Conservation (phyloP, 2,797 vertebrate genomes). For the Tapirus indicus region DNA sequence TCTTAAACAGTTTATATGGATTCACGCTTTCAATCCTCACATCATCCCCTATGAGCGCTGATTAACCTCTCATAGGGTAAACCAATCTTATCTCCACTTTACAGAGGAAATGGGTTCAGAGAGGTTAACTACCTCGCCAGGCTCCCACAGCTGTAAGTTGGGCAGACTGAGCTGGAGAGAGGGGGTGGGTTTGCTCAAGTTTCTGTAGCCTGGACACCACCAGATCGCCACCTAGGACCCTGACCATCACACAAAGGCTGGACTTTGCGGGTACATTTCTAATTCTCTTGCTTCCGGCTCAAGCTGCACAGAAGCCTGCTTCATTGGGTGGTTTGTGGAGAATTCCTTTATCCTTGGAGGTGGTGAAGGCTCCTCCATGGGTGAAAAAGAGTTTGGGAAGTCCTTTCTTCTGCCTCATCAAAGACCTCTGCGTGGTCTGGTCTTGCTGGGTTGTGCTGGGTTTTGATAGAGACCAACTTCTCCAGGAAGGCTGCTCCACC, state of each 20-base stretch:
- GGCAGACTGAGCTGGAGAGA: background rate
- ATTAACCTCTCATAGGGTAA: background rate
- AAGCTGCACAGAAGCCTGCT: background rate
- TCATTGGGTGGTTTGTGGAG: background rate
- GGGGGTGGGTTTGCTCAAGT: background rate
- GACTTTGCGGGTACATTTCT: background rate
- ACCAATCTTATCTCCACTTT: background rate
- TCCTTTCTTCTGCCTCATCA: background rate
- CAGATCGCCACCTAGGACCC: background rate
- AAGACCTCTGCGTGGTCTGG: background rate
- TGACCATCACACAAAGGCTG: no score
- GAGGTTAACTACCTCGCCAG: background rate
- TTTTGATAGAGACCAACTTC: background rate
- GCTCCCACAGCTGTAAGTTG: background rate
- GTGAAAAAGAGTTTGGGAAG: background rate
- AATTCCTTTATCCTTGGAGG: background rate
- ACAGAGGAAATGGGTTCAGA: background rate
- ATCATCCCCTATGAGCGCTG: background rate
- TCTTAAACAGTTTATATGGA: background rate
- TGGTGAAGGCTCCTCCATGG: rapidly evolving
- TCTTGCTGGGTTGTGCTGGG: background rate
- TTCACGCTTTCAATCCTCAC: background rate
- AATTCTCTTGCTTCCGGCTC: background rate
- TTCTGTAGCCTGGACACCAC: background rate
- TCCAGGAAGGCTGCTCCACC: background rate